Percentiles rank a stretch among this genome's conserved stretches.
Conservation (phyloP, 2,113 vertebrate genomes). For the Anolis carolinensis region DNA sequence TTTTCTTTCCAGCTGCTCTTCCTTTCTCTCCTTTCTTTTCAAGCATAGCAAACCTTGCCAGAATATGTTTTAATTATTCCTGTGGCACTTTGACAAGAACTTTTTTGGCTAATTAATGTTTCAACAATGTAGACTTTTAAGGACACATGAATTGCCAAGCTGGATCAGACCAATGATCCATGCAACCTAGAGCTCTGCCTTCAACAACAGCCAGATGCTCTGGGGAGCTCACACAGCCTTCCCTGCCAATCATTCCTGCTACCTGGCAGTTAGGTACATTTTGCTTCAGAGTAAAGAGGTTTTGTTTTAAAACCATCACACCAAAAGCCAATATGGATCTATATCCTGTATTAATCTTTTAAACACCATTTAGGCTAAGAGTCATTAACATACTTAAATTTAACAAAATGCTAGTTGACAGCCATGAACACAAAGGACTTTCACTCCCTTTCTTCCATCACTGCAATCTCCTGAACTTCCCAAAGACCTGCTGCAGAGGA, state of each 20-base stretch:
- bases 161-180: neutral
- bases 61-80: conserved; percentile 19
- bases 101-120: conserved; percentile 17
- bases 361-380: neutral
- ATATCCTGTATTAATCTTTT: neutral
- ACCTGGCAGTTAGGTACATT: neutral
- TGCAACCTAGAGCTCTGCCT: neutral
- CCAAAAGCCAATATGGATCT: neutral
- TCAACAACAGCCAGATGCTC: neutral
- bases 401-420: neutral
- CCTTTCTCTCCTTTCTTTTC: neutral
- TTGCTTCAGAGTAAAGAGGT: neutral
- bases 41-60: neutral
- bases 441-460: neutral
- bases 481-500: neutral
- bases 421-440: neutral
- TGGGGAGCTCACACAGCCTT: neutral
- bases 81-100: neutral
- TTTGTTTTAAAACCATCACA: neutral
- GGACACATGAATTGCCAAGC: neutral
- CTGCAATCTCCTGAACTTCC: neutral
- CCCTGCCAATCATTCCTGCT: neutral
- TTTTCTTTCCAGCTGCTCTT: neutral
- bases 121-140: conserved; percentile 9
- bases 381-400: neutral